Percentiles rank a stretch among this genome's conserved stretches.
phyloP scores from a whole-genome alignment of 2,888 invertebrate genomes.

The Andrena minutula region DNA sequence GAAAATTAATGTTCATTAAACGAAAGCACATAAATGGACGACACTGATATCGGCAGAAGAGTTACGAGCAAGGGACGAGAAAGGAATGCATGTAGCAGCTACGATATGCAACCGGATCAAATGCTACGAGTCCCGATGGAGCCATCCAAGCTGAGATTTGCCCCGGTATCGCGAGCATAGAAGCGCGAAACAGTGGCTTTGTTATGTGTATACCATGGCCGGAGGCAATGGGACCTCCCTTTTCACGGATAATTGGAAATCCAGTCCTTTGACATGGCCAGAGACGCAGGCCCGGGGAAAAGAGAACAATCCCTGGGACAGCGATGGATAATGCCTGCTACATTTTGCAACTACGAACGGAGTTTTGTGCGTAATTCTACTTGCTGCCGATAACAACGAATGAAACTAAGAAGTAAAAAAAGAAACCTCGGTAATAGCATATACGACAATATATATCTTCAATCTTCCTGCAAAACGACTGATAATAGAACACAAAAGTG shows the following conservation, averaged over 20 bases:
- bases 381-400: not conserved
- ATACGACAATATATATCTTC: not conserved
- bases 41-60: slow-evolving; percentile 6
- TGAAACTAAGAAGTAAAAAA: not conserved
- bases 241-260: slow-evolving; percentile 54
- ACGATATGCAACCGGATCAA: slow-evolving; percentile 41
- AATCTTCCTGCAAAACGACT: too few relatives aligned
- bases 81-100: slow-evolving; percentile 4
- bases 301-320: not conserved
- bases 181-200: slow-evolving; percentile 42
- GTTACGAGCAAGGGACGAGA: not conserved
- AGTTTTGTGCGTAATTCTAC: not conserved
- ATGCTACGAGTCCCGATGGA: slow-evolving; percentile 36
- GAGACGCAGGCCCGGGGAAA: not conserved
- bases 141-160: slow-evolving; percentile 27
- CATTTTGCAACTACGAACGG: not conserved
- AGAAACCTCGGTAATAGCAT: not conserved
- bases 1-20: slow-evolving; percentile 13
- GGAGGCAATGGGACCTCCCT: not conserved
- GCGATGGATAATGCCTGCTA: not conserved
- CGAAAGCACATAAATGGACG: not conserved
- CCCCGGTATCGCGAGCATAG: slow-evolving; percentile 26
- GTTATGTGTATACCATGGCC: slow-evolving; percentile 9
- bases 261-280: slow-evolving; percentile 13
- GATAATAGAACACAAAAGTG: not conserved